Evolutionary conservation across 1,140 invertebrate genomes (phyloP), one percentile per base, ranked within the genome.

Genomic region (Lasaia peninsularis): DNA sequence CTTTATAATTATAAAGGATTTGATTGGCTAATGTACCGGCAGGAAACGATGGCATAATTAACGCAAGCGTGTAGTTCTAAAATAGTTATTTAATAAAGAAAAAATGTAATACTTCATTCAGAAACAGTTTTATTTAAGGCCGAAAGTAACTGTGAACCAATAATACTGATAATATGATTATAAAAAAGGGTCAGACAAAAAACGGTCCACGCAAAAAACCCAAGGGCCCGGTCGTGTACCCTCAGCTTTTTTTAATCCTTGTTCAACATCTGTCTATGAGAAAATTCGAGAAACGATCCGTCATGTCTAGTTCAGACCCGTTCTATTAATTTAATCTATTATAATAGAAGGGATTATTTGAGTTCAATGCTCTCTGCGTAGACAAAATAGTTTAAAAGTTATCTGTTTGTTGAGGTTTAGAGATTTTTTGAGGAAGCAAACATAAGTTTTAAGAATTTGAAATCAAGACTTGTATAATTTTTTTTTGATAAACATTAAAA

Each of bases 291-390:
- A 48, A 48, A 48, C 44, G 44, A 48, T 48, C 18, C 20, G 18
- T 48, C 44, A 48, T 48, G 44, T 48, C 44, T 21, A 48, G 44
- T 48, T 20, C 44, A 48, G 44, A 48, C 44, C 18, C 44, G 44
- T 48, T 48, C 44, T 48, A 48, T 48, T 48, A 48, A 48, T 10
- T 48, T 48, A 21, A 20, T 48, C 44, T 18, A 18, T 44, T 44
- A 44, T 20, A 44, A 20, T 20, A 44, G 40, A 44, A 44, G 16
- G 40, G 40, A 44, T 20, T 44, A 44, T 44, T 20, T 44, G 40
- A 44, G 40, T 44, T 44, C 40, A 44, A 18, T 44, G 40, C 40
- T 20, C 40, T 44, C 40, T 44, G 18, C 40, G 14, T 9, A 44
- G 14, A 18, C 3, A 18, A 10, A 18, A 40, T 40, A 10, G 37